phyloP scores from a whole-genome alignment of 2,797 vertebrate species.

The Coracias cyanogaster region DNA sequence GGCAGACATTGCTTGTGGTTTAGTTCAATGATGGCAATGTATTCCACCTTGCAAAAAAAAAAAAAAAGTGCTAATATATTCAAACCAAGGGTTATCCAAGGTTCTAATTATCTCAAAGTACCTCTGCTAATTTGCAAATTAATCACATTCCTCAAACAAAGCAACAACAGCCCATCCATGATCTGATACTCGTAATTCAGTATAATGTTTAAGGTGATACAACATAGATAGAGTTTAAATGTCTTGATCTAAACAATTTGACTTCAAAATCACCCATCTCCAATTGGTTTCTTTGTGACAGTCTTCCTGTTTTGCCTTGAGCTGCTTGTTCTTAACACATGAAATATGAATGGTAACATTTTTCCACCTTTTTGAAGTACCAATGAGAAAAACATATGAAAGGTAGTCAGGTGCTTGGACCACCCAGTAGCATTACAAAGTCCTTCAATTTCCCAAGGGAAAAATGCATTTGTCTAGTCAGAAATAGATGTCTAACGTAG shows the following conservation, averaged over 20 bases:
- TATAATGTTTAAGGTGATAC: neutral
- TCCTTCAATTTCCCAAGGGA: neutral
- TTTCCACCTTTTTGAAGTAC: neutral
- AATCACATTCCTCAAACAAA: constrained; percentile 47
- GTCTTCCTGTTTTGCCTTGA: neutral
- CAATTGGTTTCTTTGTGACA: neutral
- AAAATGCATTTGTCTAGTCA: neutral
- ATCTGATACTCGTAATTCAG: neutral
- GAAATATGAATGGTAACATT: neutral
- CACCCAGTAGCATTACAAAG: neutral
- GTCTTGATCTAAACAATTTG: neutral
- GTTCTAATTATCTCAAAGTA: constrained; percentile 62
- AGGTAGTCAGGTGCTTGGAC: neutral
- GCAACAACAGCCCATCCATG: neutral
- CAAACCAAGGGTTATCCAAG: constrained; percentile 34
- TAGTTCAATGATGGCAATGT: constrained; percentile 48
- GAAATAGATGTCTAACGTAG: neutral
- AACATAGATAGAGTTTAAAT: neutral
- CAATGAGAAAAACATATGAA: neutral
- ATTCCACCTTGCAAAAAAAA: constrained; percentile 45
- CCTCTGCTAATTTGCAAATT: constrained; percentile 54
- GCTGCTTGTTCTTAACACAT: neutral
- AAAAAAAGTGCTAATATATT: constrained; percentile 56
- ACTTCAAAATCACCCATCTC: neutral
- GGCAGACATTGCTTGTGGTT: constrained; percentile 43